Conservation (phyloP, 2,888 invertebrate genomes). For the Lithosia quadra region DNA sequence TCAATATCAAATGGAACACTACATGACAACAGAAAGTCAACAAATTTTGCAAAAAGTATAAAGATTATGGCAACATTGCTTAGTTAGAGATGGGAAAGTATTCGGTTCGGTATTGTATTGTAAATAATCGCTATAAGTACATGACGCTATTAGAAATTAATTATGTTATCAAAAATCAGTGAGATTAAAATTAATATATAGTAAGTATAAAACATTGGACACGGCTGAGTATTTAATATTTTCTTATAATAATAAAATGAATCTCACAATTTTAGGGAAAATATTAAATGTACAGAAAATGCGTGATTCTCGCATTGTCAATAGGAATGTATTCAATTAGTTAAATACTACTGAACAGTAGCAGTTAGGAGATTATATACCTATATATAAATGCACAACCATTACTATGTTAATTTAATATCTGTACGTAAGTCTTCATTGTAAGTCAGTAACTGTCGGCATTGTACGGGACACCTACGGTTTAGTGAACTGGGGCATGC, state of each 20-base stretch:
- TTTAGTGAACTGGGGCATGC: constrained; percentile 25
- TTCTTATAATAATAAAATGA: constrained; percentile 61
- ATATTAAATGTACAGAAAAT: constrained; percentile 71
- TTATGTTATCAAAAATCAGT: constrained; percentile 84
- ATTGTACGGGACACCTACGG: constrained; percentile 22
- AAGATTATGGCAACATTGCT: constrained; percentile 59
- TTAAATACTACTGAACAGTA: constrained; percentile 68
- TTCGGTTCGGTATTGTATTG: constrained; percentile 69
- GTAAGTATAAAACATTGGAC: constrained; percentile 56
- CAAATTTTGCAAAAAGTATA: constrained; percentile 27
- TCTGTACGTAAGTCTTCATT: constrained; percentile 65
- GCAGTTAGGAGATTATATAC: constrained; percentile 66
- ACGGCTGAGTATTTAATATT: constrained; percentile 73
- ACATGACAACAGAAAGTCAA: constrained; percentile 13
- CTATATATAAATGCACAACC: constrained; percentile 73
- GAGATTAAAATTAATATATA: constrained; percentile 83
- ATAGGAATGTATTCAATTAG: constrained; percentile 71
- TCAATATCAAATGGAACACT: not conserved
- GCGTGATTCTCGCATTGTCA: constrained; percentile 63
- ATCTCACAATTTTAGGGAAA: constrained; percentile 68
- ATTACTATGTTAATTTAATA: constrained; percentile 63
- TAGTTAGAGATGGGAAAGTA: constrained; percentile 61
- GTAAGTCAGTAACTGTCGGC: constrained; percentile 41
- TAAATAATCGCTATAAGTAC: constrained; percentile 81
- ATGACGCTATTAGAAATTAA: constrained; percentile 78